These are phyloP conservation scores for Deroptyus accipitrinus DNA, from an alignment of 2,113 vertebrate species.

Conservation along the genomic window DNA sequence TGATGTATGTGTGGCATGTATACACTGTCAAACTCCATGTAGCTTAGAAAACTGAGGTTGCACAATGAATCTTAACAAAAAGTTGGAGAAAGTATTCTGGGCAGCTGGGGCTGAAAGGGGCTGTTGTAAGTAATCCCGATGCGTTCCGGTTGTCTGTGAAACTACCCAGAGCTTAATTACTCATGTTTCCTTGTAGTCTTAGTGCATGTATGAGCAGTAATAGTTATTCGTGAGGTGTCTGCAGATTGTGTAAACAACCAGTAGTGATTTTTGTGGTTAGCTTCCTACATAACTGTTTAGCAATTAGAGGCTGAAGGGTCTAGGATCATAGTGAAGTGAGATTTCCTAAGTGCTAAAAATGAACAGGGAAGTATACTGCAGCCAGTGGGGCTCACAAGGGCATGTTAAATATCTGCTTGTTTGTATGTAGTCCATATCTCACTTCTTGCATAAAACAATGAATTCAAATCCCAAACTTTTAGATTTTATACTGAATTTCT, in stretches of 20 bases:
- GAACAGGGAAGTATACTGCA: not conserved
- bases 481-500: not conserved
- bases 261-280: conserved; percentile 2
- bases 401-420: not conserved
- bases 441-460: not conserved
- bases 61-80: not conserved
- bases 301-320: not conserved
- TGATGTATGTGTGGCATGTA: not conserved
- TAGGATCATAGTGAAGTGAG: not conserved
- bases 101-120: fast-evolving
- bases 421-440: not conserved
- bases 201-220: not conserved
- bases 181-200: conserved; percentile 7
- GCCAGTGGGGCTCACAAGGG: not conserved
- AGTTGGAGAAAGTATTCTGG: not conserved
- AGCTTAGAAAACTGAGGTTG: conserved; percentile 16
- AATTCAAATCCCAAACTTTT: not conserved
- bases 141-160: not conserved
- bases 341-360: not conserved
- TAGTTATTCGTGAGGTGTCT: not conserved
- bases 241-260: not conserved
- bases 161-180: not conserved
- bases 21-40: not conserved
- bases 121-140: not conserved
- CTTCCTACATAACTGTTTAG: not conserved